These are phyloP conservation scores for Zoanthus sansibaricus DNA, from an alignment of 92 coral and sea anemone genomes.

Conservation along the genomic window DNA sequence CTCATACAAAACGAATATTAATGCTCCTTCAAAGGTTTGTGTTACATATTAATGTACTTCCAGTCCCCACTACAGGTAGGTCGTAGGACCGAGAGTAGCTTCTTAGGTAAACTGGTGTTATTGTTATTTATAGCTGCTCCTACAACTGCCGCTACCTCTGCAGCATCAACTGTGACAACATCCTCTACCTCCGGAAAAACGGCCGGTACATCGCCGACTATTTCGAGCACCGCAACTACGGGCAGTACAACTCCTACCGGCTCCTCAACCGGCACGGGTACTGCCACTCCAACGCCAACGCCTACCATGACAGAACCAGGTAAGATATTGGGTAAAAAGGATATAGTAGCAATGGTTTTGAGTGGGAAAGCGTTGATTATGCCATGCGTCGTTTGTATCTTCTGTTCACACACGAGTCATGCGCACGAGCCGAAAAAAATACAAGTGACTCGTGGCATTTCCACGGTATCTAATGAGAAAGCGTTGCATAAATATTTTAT, in stretches of 20 bases:
- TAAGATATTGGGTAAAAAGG: not conserved
- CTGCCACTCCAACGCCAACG: not conserved
- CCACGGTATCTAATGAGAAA: too few species aligned
- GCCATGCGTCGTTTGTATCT: too few species aligned
- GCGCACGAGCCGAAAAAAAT: too few species aligned
- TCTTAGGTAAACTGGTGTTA: not conserved
- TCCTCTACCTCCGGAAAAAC: not conserved
- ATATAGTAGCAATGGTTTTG: too few species aligned
- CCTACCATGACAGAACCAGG: not conserved
- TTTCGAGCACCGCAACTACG: not conserved
- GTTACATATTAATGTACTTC: slow-evolving; percentile 5
- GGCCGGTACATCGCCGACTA: not conserved
- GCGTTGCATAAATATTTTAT: too few species aligned
- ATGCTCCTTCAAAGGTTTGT: slow-evolving; percentile 6
- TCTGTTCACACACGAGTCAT: too few species aligned
- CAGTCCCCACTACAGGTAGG: not conserved
- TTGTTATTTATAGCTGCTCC: slow-evolving; percentile 5
- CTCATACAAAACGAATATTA: slow-evolving; percentile 9
- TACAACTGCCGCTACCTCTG: not conserved
- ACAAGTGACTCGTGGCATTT: too few species aligned
- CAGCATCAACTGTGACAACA: not conserved
- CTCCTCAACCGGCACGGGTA: too few species aligned
- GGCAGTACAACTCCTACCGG: not conserved
- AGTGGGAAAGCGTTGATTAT: too few species aligned
- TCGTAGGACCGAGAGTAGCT: not conserved